Evolutionary conservation across 2,888 invertebrate species (phyloP).

Genomic region (Perdita meconis): DNA sequence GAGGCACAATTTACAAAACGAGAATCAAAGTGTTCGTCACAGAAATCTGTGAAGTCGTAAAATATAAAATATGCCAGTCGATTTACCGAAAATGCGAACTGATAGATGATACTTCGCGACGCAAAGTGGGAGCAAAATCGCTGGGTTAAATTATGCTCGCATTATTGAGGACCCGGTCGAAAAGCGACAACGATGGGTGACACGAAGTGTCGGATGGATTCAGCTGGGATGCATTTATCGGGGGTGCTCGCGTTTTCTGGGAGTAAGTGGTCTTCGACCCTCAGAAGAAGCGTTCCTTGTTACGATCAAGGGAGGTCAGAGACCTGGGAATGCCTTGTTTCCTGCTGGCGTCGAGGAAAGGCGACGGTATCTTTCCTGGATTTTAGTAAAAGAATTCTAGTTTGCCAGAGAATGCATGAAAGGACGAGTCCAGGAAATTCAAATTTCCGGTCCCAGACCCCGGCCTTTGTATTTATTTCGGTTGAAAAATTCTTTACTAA

Average conservation of each 20-base stretch:
- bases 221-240: constrained; percentile 53
- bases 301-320: constrained; percentile 42
- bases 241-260: constrained; percentile 26
- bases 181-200: constrained; percentile 10
- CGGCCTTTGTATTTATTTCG: too few relatives aligned
- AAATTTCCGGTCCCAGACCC: too few relatives aligned
- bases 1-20: too few relatives aligned
- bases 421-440: too few relatives aligned
- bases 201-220: constrained; percentile 43
- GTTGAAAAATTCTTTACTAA: too few relatives aligned
- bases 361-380: too few relatives aligned
- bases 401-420: not conserved
- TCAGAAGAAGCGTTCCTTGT: constrained; percentile 29
- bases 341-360: not conserved
- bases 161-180: constrained; percentile 5
- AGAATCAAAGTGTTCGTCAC: too few relatives aligned
- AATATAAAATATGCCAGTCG: not conserved
- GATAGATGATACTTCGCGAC: not conserved
- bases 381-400: too few relatives aligned
- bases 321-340: not conserved
- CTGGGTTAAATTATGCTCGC: not conserved
- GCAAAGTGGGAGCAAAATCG: not conserved
- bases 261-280: constrained; percentile 17
- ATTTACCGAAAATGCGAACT: not conserved
- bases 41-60: not conserved